Evolutionary conservation across 2,888 invertebrate genomes (phyloP), one percentile per base, ranked within the genome.

Genomic region (Himalopsyche tibetana): DNA sequence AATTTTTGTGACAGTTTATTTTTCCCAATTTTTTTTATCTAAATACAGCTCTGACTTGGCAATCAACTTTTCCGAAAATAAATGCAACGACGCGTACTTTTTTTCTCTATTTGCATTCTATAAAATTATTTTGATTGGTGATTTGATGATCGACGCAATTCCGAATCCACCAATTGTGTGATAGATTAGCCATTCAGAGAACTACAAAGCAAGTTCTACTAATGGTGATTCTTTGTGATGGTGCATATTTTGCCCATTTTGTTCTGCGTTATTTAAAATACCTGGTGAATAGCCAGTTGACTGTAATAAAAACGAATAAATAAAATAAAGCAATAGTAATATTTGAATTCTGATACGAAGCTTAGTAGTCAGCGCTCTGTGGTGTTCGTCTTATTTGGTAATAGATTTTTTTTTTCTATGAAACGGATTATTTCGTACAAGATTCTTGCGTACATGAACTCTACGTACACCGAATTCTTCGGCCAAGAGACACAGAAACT

Each of bases 101-200:
- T 80, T 80, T 80, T 80, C 74, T 17, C 42, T 80, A 36, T 74
- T 12, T 36, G 36, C 74, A 74, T 74, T 15, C 38, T 74, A 74
- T 15, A 74, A 74, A 74, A 74, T 74, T 74, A 74, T 74, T 74
- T 74, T 74, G 74, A 74, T 74, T 74, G 74, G 74, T 5, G 36
- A 74, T 74, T 74, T 74, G 15, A 12, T 36, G 74, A 74, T 74
- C 36, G 28, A 74, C 15, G 63, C 28, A 19, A 36, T 38, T 74
- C 5, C 4, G 38, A 8, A 12, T 28, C 11, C 74, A 74, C 74
- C 74, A 36, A 38, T 74, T 74, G 74, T 38, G 36, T 15, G 36
- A 15, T 15, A 36, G 74, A 74, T 74, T 74, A 74, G 74, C 12
- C 74, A 74, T 74, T 74, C 74, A 74, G 3, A 38, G 74, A 4